Base-by-base conservation (phyloP, 2,888 invertebrate genomes). In the Corythucha ciliata region DNA sequence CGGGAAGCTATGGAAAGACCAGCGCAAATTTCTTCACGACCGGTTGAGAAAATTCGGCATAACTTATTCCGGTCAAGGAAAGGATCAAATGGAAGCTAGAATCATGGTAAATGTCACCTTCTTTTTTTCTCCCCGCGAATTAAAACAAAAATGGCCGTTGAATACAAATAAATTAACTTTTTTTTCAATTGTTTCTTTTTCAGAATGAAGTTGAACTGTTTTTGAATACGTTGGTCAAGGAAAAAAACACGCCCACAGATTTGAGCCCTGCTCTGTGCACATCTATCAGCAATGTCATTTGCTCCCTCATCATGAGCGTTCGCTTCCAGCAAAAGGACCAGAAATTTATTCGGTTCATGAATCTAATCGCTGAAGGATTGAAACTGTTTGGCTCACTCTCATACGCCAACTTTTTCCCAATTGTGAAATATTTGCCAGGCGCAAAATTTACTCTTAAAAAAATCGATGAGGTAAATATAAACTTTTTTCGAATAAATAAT, bases 281-380 rank as follows among this genome's bases (percentile, higher is more conserved):
- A 59, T 81, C 85, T 25, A 82, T 90, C 59, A 87, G 86, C 64
- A 92, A 92, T 69, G 89, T 92, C 4, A 90, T 92, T 60, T 90
- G 91, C 68, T 83, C 85, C 57, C 79, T 91, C 61, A 78, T 90
- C 63, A 91, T 92, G 91, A 85, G 87, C 26, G 81, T 86, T 4
- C 76, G 88, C 34, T 92, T 90, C 69, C 77, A 79, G 51, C 78
- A 81, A 59, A 81, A 84, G 46, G 89, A 90, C 66, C 70, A 71
- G 4, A 76, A 81, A 47, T 91, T 91, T 69, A 74, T 76, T 46
- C 75, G 86, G 50, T 83, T 90, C 63, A 88, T 87, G 75, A 72
- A 75, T 58, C 74, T 90, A n/a, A 88, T 91, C 63, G 89, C 90
- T 64, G 91, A 92, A 70, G 92, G 92, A 25, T 91, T 92, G 78